Base-by-base conservation (phyloP, 1,140 invertebrate species). In the Leucophenga varia region DNA sequence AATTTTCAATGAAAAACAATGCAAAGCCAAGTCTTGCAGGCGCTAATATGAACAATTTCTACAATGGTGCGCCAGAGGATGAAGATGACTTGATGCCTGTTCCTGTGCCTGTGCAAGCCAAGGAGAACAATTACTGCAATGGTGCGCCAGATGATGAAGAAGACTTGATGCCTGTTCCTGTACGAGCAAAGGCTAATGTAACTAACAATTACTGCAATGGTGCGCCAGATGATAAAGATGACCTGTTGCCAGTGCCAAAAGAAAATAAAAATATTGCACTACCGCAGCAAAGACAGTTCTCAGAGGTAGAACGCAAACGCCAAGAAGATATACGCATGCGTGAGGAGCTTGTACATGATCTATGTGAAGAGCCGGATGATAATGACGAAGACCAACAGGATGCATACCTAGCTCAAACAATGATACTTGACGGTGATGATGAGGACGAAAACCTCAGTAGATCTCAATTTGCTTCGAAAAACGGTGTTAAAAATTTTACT, bases 71-170 rank as follows among this genome's bases (percentile, higher is more conserved):
- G 7, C 56, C 57, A 3, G 52, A 57, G 12, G 47, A 59, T 43
- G 43, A 44, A 3, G 52, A 70, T 36, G 57, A 67, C 17, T 47
- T 70, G 2, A 36, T 47, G n/a, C 52, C 52, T 22, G 37, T 48
- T 14, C 44, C 8, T 7, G 38, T 35, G 16, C 28, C 47, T 9
- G 19, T 46, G 2, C 42, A 48, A 3, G 47, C 42, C 14, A 17
- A 49, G 2, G 61, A 58, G 1, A n/a, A n/a, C n/a, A n/a, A n/a
- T n/a, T n/a, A n/a, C n/a, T n/a, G n/a, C n/a, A n/a, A n/a, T n/a
- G n/a, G n/a, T n/a, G n/a, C n/a, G n/a, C n/a, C n/a, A n/a, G n/a
- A n/a, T n/a, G n/a, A n/a, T n/a, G n/a, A n/a, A n/a, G n/a, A n/a
- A n/a, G n/a, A n/a, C n/a, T n/a, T n/a, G n/a, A n/a, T n/a, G n/a